phyloP scores from a whole-genome alignment of 1,140 invertebrate species.

The Listronotus bonariensis region DNA sequence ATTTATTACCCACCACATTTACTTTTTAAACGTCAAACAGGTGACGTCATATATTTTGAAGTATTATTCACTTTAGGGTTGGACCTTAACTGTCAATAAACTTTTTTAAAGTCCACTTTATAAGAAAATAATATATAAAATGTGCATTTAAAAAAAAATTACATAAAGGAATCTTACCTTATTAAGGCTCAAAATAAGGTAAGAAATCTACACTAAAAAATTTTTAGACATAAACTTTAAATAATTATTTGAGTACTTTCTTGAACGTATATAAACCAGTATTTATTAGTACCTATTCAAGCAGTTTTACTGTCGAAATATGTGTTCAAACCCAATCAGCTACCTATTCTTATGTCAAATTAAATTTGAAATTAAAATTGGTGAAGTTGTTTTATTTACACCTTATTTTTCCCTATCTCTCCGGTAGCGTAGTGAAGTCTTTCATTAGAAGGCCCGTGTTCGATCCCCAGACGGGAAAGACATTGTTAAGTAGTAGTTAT shows the following conservation, averaged over 20 bases:
- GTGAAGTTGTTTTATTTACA: conserved; percentile 6
- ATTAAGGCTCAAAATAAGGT: conserved; percentile 52
- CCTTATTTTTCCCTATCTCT: too few relatives aligned
- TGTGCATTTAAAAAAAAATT: too few relatives aligned
- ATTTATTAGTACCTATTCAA: conserved; percentile 51
- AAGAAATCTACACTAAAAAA: conserved; percentile 16
- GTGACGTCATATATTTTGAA: too few relatives aligned
- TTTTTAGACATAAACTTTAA: conserved; percentile 2
- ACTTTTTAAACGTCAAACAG: not conserved
- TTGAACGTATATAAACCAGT: conserved; percentile 40
- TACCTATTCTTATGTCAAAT: conserved; percentile 55
- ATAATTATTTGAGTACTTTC: conserved; percentile 36
- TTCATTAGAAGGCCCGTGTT: too few relatives aligned
- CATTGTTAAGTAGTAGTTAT: too few relatives aligned
- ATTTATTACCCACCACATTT: not conserved
- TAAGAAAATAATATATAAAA: too few relatives aligned
- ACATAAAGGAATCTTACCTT: conserved; percentile 32
- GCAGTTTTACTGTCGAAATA: conserved; percentile 53
- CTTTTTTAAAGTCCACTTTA: too few relatives aligned
- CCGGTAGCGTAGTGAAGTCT: too few relatives aligned
- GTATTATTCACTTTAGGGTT: too few relatives aligned
- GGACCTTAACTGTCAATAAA: too few relatives aligned
- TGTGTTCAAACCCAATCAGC: conserved; percentile 56
- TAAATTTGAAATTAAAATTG: conserved; percentile 44
- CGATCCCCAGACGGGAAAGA: too few relatives aligned